Percentiles rank a stretch among this genome's conserved stretches.
Evolutionary conservation across 37 sponge, comb jelly and placozoan species (phyloP).

Genomic region (Amphimedon queenslandica): DNA sequence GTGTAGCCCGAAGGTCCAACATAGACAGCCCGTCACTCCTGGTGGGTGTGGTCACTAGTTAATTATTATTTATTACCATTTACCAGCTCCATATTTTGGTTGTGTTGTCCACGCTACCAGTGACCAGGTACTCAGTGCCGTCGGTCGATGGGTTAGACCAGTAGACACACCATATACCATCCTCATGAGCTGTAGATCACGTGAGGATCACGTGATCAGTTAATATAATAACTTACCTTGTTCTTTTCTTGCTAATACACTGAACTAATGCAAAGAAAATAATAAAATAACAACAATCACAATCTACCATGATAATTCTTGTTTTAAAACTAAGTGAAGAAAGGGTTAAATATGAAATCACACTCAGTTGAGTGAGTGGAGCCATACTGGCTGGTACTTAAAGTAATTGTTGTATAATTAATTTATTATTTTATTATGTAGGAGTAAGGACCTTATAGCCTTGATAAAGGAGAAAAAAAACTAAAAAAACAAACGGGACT

Average conservation of each 20-base stretch:
- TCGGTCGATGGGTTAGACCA: conserved; percentile 68
- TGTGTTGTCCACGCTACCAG: conserved; percentile 87
- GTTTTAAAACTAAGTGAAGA: too few relatives aligned
- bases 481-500: too few relatives aligned
- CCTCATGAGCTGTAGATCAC: conserved; percentile 68
- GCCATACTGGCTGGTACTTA: too few relatives aligned
- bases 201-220: background rate
- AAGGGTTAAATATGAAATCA: too few relatives aligned
- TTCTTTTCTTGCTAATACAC: conserved; percentile 20
- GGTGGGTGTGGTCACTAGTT: background rate
- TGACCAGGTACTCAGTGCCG: conserved; percentile 76
- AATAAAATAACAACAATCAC: background rate
- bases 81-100: conserved; percentile 92
- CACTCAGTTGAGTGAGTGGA: too few relatives aligned
- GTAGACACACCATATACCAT: conserved; percentile 90
- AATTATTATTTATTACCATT: conserved; percentile 1
- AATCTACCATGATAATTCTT: too few relatives aligned
- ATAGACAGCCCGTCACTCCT: conserved; percentile 58
- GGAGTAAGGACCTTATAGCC: too few relatives aligned
- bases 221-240: conserved; percentile 30
- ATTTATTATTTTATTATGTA: too few relatives aligned
- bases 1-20: conserved; percentile 66
- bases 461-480: too few relatives aligned
- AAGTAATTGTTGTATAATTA: too few relatives aligned
- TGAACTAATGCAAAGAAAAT: conserved; percentile 14